Evolutionary conservation across 2,113 vertebrate genomes (phyloP).

Genomic region (Chlorodrepanis virens): DNA sequence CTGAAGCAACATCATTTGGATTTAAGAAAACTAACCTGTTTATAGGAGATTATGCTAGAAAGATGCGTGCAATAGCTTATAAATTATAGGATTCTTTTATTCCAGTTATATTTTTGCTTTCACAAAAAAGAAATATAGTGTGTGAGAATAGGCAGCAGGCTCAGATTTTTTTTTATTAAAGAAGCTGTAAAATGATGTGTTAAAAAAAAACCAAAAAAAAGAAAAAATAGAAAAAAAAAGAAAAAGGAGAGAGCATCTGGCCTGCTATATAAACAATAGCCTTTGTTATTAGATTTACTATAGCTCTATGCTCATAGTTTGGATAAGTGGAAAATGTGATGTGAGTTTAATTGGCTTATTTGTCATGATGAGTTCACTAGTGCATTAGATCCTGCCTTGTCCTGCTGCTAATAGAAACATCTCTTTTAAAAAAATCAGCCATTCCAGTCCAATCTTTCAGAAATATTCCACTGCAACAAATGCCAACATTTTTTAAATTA

Average conservation of each 20-base stretch:
- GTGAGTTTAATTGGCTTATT: constrained; percentile 32
- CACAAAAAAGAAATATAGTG: not conserved
- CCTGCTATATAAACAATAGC: not conserved
- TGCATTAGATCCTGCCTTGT: not conserved
- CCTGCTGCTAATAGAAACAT: not conserved
- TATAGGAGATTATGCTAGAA: not conserved
- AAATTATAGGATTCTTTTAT: not conserved
- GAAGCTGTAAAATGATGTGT: not conserved
- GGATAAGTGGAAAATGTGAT: not conserved
- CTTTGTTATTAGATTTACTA: constrained; percentile 52
- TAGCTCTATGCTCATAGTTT: not conserved
- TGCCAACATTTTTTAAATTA: not conserved
- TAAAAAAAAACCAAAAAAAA: not conserved
- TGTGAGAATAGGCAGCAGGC: not conserved
- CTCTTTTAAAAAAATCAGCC: not conserved
- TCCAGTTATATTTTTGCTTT: not conserved
- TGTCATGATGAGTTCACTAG: not conserved
- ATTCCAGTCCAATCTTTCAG: not conserved
- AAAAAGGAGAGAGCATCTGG: not conserved
- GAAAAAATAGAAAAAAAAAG: no score
- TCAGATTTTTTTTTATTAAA: not conserved
- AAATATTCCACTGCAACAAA: not conserved
- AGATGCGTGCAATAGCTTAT: not conserved
- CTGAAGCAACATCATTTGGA: not conserved
- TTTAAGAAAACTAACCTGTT: not conserved